Evolutionary conservation across 2,113 vertebrate species (phyloP), one percentile per base, ranked within the genome.

Genomic region (Triplophysa tibetana): DNA sequence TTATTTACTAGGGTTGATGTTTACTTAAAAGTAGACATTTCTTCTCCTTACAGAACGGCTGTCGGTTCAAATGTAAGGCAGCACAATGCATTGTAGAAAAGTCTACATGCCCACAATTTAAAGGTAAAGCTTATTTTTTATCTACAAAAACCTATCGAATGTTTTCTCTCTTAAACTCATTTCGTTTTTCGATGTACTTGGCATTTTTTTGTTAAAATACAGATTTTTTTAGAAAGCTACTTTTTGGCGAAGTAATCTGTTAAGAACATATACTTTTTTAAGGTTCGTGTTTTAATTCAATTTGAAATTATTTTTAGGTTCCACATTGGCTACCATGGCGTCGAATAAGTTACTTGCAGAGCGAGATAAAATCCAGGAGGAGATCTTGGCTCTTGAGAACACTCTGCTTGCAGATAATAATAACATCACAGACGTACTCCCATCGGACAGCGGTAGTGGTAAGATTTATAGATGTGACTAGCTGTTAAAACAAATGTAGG

Each of bases 351-450:
- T 93, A 0, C 45, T 90, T 0, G 92, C 89, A 0, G 84, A 93
- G 24, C 88, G 91, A 58, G 92, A 94, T 48, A 92, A 80, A 48
- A 90, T 95, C 60, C 84, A 92, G 1, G 79, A 86, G 26, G 90
- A 95, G 84, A 95, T 95, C 26, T 84, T 89, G 79, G 90, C 90
- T 54, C 83, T 95, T 17, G 93, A 95, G 70, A 90, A 85, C 43
- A 90, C 90, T 41, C 73, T 95, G 80, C 86, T 87, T 1, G 87
- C 91, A 5, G 61, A 75, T 11, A 74, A 75, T 11, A 74, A 65
- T 0, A 24, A 81, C 0, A 12, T 26, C 0, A 0, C 41, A 1
- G 81, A 70, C 0, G 3, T 80, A 43, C 14, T 75, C 0, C 29
- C 85, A n/a, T 89, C 89, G 0, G 88, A 86, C 0, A 82, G 83